phyloP scores from a whole-genome alignment of 2,113 vertebrate species.

The Carlito syrichta region DNA sequence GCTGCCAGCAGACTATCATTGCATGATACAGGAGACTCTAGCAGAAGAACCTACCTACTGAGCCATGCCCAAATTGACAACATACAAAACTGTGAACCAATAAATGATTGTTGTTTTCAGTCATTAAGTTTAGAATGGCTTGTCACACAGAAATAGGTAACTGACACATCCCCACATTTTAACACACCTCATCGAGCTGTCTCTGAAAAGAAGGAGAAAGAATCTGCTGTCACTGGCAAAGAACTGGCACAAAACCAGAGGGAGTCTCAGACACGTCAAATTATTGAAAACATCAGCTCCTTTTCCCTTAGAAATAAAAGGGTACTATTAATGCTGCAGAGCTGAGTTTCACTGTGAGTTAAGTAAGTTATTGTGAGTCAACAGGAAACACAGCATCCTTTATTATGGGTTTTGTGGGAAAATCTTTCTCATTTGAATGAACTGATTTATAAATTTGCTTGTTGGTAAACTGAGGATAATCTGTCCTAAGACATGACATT shows the following conservation, averaged over 20 bases:
- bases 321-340: not conserved
- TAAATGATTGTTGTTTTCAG: not conserved
- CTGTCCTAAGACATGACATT: not conserved
- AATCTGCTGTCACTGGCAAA: not conserved
- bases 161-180: not conserved
- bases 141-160: not conserved
- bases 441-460: not conserved
- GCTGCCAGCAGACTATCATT: not conserved
- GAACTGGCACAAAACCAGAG: not conserved
- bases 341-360: not conserved
- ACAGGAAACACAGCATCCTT: not conserved
- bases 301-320: not conserved
- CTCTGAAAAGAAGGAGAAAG: not conserved
- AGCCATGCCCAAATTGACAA: not conserved
- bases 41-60: not conserved
- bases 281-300: not conserved
- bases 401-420: not conserved
- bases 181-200: not conserved
- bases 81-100: not conserved
- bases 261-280: not conserved
- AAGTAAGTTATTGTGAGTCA: not conserved
- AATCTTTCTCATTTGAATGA: not conserved
- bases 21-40: not conserved
- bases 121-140: not conserved
- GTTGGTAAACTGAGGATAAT: not conserved